phyloP scores from a whole-genome alignment of 2,797 vertebrate species.

The Karalla daura region DNA sequence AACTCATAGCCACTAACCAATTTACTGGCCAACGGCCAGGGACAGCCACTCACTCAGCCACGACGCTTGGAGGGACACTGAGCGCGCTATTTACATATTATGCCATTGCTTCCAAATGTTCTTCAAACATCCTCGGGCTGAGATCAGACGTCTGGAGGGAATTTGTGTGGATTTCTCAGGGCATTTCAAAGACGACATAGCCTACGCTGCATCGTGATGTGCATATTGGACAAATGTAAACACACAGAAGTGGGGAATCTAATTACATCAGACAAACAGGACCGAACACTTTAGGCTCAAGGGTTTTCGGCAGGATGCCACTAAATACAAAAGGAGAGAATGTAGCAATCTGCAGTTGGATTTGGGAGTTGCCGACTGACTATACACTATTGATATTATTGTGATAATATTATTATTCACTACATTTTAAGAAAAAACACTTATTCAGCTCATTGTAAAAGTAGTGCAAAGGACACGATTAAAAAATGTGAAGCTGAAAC shows the following conservation, averaged over 20 bases:
- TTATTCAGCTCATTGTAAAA: no score
- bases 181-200: constrained; percentile 1
- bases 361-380: no score
- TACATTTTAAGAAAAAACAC: no score
- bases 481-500: not conserved
- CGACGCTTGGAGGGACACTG: constrained; percentile 34
- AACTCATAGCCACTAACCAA: constrained; percentile 57
- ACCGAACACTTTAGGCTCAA: not conserved
- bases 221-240: constrained; percentile 23
- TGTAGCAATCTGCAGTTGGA: no score
- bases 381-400: no score
- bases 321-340: no score
- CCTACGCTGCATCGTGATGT: not conserved
- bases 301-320: no score
- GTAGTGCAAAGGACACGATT: no score
- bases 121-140: constrained; percentile 49
- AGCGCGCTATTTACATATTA: constrained; percentile 50
- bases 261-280: constrained; percentile 11
- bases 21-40: constrained; percentile 56
- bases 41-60: constrained; percentile 37
- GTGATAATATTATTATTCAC: no score
- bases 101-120: constrained; percentile 48
- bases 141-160: constrained; percentile 42
- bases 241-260: constrained; percentile 1
- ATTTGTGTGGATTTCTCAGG: constrained; percentile 27